A percentile compares a stretch with the other conserved stretches of the same genome.
Evolutionary conservation across 1,140 invertebrate genomes (phyloP).

Genomic region (Sarcophaga peregrina): DNA sequence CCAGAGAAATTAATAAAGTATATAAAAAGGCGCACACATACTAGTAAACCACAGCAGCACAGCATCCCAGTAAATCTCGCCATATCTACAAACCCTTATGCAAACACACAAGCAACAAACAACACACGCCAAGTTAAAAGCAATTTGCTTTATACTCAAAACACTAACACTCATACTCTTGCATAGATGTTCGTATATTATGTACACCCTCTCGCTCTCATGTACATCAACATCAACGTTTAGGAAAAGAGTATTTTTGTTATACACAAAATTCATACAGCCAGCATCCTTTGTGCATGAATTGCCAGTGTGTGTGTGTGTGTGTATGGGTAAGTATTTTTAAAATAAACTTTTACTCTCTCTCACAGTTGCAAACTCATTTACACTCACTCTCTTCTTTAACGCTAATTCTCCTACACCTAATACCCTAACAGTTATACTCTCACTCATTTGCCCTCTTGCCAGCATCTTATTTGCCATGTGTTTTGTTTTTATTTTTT

Average conservation of each 20-base stretch:
- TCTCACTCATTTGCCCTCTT: background rate
- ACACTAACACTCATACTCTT: background rate
- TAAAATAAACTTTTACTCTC: background rate
- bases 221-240: background rate
- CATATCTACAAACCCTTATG: background rate
- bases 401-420: background rate
- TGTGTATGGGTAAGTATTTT: background rate
- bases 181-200: background rate
- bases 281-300: too few relatives aligned
- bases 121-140: background rate
- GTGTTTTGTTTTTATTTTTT: too few relatives aligned
- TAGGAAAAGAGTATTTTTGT: too few relatives aligned
- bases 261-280: too few relatives aligned
- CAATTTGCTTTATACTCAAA: constrained; percentile 1
- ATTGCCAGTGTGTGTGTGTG: background rate
- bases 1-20: background rate
- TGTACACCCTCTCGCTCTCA: constrained; percentile 25
- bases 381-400: background rate
- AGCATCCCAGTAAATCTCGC: background rate
- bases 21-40: constrained; percentile 25
- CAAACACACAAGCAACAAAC: too few relatives aligned
- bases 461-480: background rate
- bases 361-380: background rate
- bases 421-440: background rate
- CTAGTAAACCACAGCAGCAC: background rate